Percentiles rank a stretch among this genome's conserved stretches.
Conservation (phyloP, 2,113 vertebrate species). For the Agelaius tricolor region DNA sequence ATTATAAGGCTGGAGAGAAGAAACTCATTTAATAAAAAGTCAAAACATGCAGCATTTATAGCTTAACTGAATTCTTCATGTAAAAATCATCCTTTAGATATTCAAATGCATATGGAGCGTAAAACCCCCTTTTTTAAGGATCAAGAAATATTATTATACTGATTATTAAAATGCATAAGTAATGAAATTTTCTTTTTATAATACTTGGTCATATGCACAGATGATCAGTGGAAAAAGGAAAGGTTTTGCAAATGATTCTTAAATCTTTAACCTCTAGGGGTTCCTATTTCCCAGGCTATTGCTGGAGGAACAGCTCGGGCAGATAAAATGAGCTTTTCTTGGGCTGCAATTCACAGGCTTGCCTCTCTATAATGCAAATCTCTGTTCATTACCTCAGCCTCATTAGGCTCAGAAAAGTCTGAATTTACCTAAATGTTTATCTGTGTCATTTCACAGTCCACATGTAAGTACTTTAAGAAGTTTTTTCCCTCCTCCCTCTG, state of each 20-base stretch:
- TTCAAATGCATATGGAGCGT: constrained; percentile 40
- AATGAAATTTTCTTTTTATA: constrained; percentile 54
- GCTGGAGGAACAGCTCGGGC: neutral
- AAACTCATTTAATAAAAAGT: constrained; percentile 60
- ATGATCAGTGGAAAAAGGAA: constrained; percentile 49
- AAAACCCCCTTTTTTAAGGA: neutral
- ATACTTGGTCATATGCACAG: neutral
- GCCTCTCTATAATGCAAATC: neutral
- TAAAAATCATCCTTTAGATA: constrained; percentile 46
- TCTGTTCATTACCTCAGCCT: neutral
- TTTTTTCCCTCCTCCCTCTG: neutral
- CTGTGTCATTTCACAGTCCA: neutral
- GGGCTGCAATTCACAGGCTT: constrained; percentile 29
- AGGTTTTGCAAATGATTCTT: constrained; percentile 50
- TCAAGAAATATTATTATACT: constrained; percentile 22
- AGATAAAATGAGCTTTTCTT: constrained; percentile 27
- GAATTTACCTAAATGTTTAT: constrained; percentile 9
- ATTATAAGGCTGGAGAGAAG: constrained; percentile 90
- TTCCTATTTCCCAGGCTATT: constrained; percentile 73
- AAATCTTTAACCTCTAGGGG: constrained; percentile 72
- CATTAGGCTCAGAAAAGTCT: constrained; percentile 35
- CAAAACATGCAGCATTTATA: constrained; percentile 25
- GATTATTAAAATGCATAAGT: constrained; percentile 20
- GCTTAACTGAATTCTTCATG: constrained; percentile 48
- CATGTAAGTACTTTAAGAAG: neutral